Percentiles rank a stretch among this genome's conserved stretches.
Evolutionary conservation across 2,113 vertebrate genomes (phyloP).

Genomic region (Arenaria interpres): DNA sequence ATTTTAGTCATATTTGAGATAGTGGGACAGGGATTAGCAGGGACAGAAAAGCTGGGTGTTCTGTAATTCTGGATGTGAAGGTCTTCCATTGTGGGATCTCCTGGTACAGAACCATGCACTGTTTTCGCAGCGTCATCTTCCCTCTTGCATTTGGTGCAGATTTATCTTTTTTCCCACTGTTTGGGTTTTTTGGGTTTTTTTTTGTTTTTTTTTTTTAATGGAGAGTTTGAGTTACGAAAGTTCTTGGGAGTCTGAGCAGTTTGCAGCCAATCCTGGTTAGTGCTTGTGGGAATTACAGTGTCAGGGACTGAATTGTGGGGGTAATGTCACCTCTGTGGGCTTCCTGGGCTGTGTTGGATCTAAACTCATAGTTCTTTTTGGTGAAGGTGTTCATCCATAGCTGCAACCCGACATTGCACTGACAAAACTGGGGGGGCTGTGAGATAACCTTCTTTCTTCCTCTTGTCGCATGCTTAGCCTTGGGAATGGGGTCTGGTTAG

Average conservation of each 20-base stretch:
- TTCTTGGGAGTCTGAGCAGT: not conserved
- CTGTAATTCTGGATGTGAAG: not conserved
- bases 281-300: rapidly evolving
- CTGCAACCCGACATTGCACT: not conserved
- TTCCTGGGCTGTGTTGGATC: not conserved
- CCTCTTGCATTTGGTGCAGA: not conserved
- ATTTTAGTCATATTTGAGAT: not conserved
- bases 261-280: not conserved
- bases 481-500: not conserved
- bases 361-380: not conserved
- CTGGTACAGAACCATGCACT: not conserved
- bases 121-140: not conserved
- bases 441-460: not conserved
- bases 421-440: not conserved
- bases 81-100: not conserved
- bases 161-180: not conserved
- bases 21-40: not conserved
- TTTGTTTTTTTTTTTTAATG: not conserved
- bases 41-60: not conserved
- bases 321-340: not conserved
- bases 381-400: not conserved
- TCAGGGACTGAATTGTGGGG: rapidly evolving
- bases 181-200: no score
- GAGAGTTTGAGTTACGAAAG: not conserved
- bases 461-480: not conserved